These are phyloP conservation scores for Amblyjoppa fuscipennis DNA, from an alignment of 2,888 invertebrate genomes.

Conservation along the genomic window DNA sequence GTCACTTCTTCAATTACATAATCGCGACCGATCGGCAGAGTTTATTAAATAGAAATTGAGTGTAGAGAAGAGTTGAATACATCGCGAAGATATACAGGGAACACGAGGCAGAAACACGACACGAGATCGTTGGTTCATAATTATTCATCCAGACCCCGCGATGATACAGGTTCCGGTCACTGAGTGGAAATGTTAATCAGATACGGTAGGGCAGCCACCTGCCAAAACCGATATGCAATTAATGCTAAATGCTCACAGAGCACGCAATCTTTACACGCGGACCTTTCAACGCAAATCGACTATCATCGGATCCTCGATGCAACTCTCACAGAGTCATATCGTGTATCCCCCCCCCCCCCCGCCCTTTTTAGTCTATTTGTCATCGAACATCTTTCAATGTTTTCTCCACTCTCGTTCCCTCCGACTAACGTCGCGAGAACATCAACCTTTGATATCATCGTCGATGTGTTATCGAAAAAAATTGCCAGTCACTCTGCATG, in stretches of 20 bases:
- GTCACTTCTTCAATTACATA: background rate
- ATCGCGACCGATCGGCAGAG: background rate
- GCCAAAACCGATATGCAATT: constrained; percentile 82
- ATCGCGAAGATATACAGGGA: constrained; percentile 48
- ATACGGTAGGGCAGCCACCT: constrained; percentile 79
- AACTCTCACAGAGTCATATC: constrained; percentile 8
- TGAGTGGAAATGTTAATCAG: constrained; percentile 79
- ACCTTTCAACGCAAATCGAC: constrained; percentile 60
- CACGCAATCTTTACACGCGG: constrained; percentile 78
- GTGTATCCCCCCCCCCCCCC: background rate
- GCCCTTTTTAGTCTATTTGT: constrained; percentile 4
- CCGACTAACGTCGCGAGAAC: background rate
- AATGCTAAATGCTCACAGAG: constrained; percentile 80
- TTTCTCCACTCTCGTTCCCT: background rate
- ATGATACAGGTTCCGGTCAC: constrained; percentile 77
- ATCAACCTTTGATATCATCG: constrained; percentile 18
- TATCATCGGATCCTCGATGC: constrained; percentile 46
- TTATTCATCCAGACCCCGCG: constrained; percentile 77
- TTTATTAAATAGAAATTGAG: constrained; percentile 12
- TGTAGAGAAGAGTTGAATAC: constrained; percentile 30
- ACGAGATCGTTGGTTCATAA: constrained; percentile 73
- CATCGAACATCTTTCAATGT: constrained; percentile 11
- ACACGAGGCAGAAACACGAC: constrained; percentile 34
- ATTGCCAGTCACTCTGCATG: background rate
- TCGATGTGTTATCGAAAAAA: constrained; percentile 22